Percentiles rank a stretch among this genome's conserved stretches.
Evolutionary conservation across 2,888 invertebrate species (phyloP).

Genomic region (Eilema sororculum): DNA sequence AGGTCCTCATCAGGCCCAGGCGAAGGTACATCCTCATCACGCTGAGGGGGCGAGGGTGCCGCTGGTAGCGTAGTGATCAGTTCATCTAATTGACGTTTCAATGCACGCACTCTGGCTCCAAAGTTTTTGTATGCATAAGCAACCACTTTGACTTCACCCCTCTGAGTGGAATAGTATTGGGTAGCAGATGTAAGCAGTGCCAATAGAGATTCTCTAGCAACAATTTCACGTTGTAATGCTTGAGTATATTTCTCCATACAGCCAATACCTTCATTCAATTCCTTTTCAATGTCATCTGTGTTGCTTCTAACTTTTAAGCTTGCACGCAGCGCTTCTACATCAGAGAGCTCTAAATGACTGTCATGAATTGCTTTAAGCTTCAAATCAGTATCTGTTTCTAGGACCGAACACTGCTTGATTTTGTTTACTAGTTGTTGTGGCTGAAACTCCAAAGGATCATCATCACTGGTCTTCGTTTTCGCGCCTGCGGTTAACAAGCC

Average conservation of each 20-base stretch:
- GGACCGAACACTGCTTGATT: conserved; percentile 90
- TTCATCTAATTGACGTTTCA: conserved; percentile 95
- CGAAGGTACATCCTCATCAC: conserved; percentile 90
- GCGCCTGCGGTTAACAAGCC: conserved; percentile 93
- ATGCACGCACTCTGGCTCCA: conserved; percentile 94
- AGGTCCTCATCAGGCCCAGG: conserved; percentile 93
- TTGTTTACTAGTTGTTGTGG: conserved; percentile 91
- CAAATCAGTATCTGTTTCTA: conserved; percentile 91
- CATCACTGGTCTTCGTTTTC: conserved; percentile 88
- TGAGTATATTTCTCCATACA: conserved; percentile 94
- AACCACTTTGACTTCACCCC: conserved; percentile 97
- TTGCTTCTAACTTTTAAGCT: conserved; percentile 94
- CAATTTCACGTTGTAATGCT: conserved; percentile 93
- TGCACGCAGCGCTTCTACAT: conserved; percentile 92
- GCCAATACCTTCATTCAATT: conserved; percentile 93
- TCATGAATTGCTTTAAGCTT: conserved; percentile 90
- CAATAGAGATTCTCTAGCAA: conserved; percentile 92
- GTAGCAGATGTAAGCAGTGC: conserved; percentile 93
- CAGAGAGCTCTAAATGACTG: conserved; percentile 90
- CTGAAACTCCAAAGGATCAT: conserved; percentile 92
- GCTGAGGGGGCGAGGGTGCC: conserved; percentile 87
- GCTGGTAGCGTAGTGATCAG: conserved; percentile 89
- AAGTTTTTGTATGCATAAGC: conserved; percentile 98
- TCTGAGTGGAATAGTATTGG: conserved; percentile 95
- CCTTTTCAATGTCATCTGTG: conserved; percentile 95